Percentiles rank a stretch among this genome's conserved stretches.
These are phyloP conservation scores for Catocala nupta DNA, from an alignment of 2,888 invertebrate genomes.

Conservation along the genomic window DNA sequence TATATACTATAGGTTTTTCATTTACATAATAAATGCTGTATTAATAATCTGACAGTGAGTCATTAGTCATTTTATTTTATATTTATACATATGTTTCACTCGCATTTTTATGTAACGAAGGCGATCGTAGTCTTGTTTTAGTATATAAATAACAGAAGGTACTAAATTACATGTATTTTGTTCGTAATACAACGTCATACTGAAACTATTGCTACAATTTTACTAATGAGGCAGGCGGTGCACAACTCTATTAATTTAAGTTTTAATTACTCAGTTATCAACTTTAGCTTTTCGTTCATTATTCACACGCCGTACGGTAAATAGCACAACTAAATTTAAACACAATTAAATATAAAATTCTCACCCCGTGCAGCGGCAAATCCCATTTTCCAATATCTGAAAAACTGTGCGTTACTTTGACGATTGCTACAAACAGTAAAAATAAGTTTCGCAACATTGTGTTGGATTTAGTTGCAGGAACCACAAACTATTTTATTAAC, in stretches of 20 bases:
- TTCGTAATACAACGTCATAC: no score
- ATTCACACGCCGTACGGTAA: neutral
- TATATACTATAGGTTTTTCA: neutral
- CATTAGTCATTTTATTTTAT: no score
- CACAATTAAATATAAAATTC: constrained; percentile 31
- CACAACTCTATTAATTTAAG: neutral
- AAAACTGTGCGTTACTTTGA: constrained; percentile 76
- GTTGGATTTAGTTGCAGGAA: constrained; percentile 24
- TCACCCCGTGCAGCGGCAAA: constrained; percentile 87
- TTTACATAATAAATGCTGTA: no score
- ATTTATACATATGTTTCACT: no score
- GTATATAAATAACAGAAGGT: no score
- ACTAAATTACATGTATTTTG: no score
- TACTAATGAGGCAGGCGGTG: neutral
- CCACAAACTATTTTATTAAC: constrained; percentile 47
- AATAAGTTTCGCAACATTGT: constrained; percentile 72
- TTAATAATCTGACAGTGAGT: no score
- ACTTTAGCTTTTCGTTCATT: neutral
- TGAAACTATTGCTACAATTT: no score
- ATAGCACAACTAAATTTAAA: constrained; percentile 1
- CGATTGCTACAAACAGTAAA: constrained; percentile 64
- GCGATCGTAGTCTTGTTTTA: no score
- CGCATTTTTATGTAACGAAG: no score
- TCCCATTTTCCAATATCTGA: constrained; percentile 91
- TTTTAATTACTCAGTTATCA: constrained; percentile 4